Evolutionary conservation across 2,113 vertebrate genomes (phyloP).

Genomic region (Phaetusa simplex): DNA sequence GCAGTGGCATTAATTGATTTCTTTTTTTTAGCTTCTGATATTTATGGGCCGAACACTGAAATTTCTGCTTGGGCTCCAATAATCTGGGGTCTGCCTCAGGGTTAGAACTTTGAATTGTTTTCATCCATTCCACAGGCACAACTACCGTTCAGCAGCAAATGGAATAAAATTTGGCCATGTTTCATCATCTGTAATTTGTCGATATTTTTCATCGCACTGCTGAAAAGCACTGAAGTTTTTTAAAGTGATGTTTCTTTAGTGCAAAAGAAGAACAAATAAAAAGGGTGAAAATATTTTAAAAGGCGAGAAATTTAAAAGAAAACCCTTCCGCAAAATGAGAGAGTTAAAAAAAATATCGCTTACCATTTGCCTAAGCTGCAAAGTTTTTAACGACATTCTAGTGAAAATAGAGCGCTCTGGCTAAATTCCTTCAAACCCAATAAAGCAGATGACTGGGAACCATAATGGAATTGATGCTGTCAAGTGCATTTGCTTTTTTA

Average conservation of each 20-base stretch:
- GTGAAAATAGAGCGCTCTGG: conserved; percentile 35
- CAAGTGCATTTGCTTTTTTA: conserved; percentile 61
- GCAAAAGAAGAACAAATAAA: neutral
- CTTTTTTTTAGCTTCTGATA: neutral
- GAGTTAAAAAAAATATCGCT: conserved; percentile 13
- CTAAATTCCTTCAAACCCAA: conserved; percentile 61
- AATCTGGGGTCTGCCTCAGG: conserved; percentile 28
- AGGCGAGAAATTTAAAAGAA: neutral
- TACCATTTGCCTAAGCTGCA: conserved; percentile 47
- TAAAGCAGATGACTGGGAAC: conserved; percentile 62
- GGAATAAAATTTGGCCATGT: conserved; percentile 44
- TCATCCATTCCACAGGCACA: neutral
- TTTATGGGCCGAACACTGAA: conserved; percentile 42
- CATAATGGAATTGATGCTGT: conserved; percentile 55
- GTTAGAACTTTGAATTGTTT: conserved; percentile 7
- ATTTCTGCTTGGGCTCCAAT: conserved; percentile 45
- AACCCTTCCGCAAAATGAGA: neutral
- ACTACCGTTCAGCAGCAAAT: conserved; percentile 23
- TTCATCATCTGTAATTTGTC: conserved; percentile 53
- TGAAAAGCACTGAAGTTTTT: neutral
- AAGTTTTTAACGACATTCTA: conserved; percentile 59
- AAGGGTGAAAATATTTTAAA: neutral
- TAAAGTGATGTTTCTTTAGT: neutral
- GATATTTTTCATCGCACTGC: conserved; percentile 45
- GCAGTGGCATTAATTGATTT: conserved; percentile 15